phyloP scores from a whole-genome alignment of 1,140 invertebrate species.

The Bombus terrestris region DNA sequence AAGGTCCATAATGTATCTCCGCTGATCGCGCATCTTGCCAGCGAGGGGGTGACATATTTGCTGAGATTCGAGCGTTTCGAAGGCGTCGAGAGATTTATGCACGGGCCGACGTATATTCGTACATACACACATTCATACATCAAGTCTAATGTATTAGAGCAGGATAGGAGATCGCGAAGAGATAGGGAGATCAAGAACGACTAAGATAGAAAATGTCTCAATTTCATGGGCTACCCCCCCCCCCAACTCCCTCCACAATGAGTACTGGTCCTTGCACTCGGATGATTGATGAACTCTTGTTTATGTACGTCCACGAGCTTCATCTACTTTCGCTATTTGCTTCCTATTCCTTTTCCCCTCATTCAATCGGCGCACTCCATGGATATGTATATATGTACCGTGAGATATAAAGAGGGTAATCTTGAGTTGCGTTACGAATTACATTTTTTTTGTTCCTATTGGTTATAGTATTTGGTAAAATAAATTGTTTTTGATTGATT shows the following conservation, averaged over 20 bases:
- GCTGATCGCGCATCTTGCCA: slow-evolving; percentile 52
- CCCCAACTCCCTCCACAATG: slow-evolving; percentile 31
- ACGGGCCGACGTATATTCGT: not conserved
- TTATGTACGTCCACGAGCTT: slow-evolving; percentile 52
- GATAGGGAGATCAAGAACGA: not conserved
- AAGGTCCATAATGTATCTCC: slow-evolving; percentile 52
- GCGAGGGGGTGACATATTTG: slow-evolving; percentile 55
- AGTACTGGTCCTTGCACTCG: slow-evolving; percentile 49
- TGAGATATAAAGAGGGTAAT: not conserved
- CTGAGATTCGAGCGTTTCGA: slow-evolving; percentile 51
- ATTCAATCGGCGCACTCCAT: not conserved
- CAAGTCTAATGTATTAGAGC: not conserved
- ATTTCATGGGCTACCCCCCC: slow-evolving; percentile 33
- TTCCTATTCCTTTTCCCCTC: slow-evolving; percentile 41
- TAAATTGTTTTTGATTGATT: not conserved
- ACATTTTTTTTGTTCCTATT: not conserved
- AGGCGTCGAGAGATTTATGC: slow-evolving; percentile 62
- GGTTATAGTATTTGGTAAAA: not conserved
- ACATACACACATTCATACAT: not conserved
- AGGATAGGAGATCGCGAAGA: too few relatives aligned
- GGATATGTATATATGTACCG: too few relatives aligned
- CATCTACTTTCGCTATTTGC: slow-evolving; percentile 20
- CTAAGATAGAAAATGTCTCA: slow-evolving; percentile 51
- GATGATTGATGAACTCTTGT: slow-evolving; percentile 68
- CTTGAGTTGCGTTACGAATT: not conserved